phyloP scores from a whole-genome alignment of 2,113 vertebrate species.

The Microcebus murinus region DNA sequence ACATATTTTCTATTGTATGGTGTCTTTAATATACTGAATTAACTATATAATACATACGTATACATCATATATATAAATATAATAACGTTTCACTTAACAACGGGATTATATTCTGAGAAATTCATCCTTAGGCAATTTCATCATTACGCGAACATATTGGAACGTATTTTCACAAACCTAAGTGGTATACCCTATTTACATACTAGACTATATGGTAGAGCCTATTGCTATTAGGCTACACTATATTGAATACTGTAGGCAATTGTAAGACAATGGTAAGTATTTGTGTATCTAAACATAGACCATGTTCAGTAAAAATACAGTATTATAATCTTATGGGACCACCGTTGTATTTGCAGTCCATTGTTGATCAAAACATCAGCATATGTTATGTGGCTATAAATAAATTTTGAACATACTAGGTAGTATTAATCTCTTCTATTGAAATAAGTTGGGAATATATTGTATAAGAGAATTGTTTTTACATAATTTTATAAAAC shows the following conservation, averaged over 20 bases:
- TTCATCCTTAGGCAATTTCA: neutral
- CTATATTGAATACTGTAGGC: neutral
- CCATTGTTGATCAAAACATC: too few relatives aligned
- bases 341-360: neutral
- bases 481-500: neutral
- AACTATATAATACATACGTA: neutral
- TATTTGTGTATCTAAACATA: neutral
- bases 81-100: neutral
- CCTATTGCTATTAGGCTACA: neutral
- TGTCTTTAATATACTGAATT: neutral
- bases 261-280: neutral
- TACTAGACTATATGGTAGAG: neutral
- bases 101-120: neutral
- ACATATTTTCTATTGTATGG: neutral
- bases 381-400: neutral
- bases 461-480: neutral
- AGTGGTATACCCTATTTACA: neutral
- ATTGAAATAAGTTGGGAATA: constrained; percentile 13
- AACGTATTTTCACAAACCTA: neutral
- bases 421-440: neutral
- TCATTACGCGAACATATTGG: neutral
- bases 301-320: neutral
- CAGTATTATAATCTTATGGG: neutral
- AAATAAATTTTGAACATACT: neutral
- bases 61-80: neutral